Base-by-base conservation (phyloP, 2,888 invertebrate species). In the Parthenolecanium corni region DNA sequence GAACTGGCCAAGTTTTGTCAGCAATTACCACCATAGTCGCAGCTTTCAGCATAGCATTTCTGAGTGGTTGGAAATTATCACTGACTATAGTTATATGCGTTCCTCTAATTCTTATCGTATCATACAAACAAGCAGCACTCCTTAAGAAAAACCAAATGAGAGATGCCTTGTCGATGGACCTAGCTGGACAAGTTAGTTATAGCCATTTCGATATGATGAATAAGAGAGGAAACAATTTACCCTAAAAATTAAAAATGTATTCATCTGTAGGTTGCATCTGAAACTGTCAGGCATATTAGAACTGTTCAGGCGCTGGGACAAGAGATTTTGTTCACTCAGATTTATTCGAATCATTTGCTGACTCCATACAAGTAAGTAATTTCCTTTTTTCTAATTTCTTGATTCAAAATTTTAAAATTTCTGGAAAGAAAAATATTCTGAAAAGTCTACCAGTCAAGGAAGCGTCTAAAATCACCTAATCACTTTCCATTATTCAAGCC, bases 121-220 rank as follows among this genome's bases (percentile, higher is more conserved):
- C 73, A 2, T 74, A 73, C 62, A 70, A 74, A 63, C 74, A 76
- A 67, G 70, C 71, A 24, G 70, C 70, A 65, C 70, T 74, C 3
- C 70, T 73, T 36, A 71, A 74, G 42, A 76, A 76, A 31, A 73
- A 73, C 18, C 75, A 76, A 52, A 72, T 72, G 12, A 71, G 73
- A 51, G 78, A 79, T 67, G 73, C 74, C 1, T 71, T 71, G 36
- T 71, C 76, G 2, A 72, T 78, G 72, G 78, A 79, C 46, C 58
- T 63, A 24, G 64, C 66, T 6, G 66, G 65, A 18, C 31, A 63
- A 51, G 66, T 65, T 53, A 61, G 56, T 25, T 25, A 1, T 53
- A 24, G 51, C 21, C 14, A 51, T 6, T 9, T 31, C 25, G 24
- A 3, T 24, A 23, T 25, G 18, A 16, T n/a, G n/a, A n/a, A n/a